These are phyloP conservation scores for Mixornis gularis DNA, from an alignment of 2,113 vertebrate genomes.

Conservation along the genomic window DNA sequence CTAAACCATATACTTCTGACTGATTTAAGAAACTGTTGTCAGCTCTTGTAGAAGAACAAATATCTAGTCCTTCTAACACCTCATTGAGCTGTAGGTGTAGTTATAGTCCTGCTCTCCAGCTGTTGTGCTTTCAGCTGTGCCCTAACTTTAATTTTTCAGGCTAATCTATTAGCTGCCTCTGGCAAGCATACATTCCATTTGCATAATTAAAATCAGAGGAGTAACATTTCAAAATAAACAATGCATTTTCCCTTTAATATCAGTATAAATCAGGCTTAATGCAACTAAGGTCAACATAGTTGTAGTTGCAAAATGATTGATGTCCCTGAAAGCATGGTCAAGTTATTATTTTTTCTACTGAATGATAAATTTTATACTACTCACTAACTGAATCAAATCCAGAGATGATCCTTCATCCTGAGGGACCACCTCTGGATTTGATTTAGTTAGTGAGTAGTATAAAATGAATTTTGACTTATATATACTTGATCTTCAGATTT, in stretches of 20 bases:
- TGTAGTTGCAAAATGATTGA: neutral
- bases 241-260: neutral
- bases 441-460: neutral
- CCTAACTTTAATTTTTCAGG: neutral
- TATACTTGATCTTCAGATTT: neutral
- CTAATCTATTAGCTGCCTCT: neutral
- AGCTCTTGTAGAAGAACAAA: neutral
- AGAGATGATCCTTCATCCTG: neutral
- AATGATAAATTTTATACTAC: neutral
- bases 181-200: neutral
- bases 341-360: neutral
- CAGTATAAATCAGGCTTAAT: neutral
- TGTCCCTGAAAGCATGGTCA: neutral
- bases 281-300: neutral
- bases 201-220: neutral
- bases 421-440: neutral
- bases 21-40: neutral
- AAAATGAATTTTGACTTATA: rapidly evolving
- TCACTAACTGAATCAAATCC: neutral
- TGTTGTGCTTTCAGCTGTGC: neutral
- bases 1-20: neutral
- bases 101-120: neutral
- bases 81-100: neutral
- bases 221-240: neutral
- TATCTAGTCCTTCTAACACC: neutral